These are phyloP conservation scores for Penelope pileata DNA, from an alignment of 2,113 vertebrate genomes.

Conservation along the genomic window DNA sequence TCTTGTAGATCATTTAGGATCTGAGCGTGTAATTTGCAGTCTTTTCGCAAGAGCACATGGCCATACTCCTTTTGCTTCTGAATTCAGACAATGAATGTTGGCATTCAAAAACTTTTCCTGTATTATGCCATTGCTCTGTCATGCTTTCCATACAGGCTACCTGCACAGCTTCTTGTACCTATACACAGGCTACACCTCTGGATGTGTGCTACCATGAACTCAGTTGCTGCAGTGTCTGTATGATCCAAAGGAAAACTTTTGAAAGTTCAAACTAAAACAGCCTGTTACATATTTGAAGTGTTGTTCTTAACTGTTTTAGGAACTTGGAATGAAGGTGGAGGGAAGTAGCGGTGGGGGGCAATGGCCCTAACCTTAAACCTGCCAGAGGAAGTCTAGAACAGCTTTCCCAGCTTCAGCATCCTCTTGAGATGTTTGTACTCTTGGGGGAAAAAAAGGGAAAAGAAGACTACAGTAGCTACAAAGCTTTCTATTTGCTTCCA, in stretches of 20 bases:
- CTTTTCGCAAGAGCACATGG: not conserved
- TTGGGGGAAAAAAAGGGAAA: accelerated
- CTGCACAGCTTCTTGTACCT: too few species aligned
- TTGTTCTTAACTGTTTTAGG: not conserved
- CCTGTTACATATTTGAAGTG: not conserved
- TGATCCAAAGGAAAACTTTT: not conserved
- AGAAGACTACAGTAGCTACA: not conserved
- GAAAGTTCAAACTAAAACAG: not conserved
- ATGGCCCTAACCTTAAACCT: not conserved
- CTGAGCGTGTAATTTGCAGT: not conserved
- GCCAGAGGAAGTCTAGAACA: not conserved
- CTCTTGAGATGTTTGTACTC: not conserved
- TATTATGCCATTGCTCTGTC: not conserved
- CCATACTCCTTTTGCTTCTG: not conserved
- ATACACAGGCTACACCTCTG: too few species aligned
- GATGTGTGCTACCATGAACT: not conserved
- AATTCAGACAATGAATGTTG: not conserved
- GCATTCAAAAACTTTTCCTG: not conserved
- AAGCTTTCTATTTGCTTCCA: not conserved
- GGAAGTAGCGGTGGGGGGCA: not conserved
- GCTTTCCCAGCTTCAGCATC: not conserved
- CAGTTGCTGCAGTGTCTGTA: not conserved
- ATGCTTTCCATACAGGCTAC: not conserved
- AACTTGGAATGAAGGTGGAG: not conserved
- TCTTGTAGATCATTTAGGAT: not conserved